Evolutionary conservation across 2,113 vertebrate genomes (phyloP).

Genomic region (Ptychochromis oligacanthus): DNA sequence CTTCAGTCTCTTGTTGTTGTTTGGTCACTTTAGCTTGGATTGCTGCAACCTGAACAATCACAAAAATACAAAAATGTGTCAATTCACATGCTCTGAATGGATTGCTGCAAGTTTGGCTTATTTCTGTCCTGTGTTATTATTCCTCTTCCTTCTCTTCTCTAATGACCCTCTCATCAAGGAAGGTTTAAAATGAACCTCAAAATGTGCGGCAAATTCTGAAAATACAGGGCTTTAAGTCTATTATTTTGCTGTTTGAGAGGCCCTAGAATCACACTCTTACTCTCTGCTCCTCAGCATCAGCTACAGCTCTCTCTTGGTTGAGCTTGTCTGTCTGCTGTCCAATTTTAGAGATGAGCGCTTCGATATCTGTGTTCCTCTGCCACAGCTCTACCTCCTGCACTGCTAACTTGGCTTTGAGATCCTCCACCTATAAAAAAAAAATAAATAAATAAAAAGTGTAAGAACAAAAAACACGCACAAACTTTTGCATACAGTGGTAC

Average conservation of each 20-base stretch:
- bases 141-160: neutral
- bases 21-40: conserved; percentile 82
- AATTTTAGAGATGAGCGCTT: conserved; percentile 79
- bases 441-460: neutral
- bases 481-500: neutral
- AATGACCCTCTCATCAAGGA: neutral
- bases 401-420: conserved; percentile 87
- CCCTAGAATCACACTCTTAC: conserved; percentile 34
- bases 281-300: conserved; percentile 76
- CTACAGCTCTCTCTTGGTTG: conserved; percentile 72
- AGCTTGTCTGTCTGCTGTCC: conserved; percentile 79
- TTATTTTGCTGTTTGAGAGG: neutral
- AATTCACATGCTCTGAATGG: neutral
- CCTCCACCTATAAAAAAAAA: conserved; percentile 82
- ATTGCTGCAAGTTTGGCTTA: neutral
- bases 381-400: conserved; percentile 87
- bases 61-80: neutral
- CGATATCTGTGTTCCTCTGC: conserved; percentile 84
- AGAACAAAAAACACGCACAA: neutral
- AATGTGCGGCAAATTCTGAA: neutral
- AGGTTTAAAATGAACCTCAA: neutral
- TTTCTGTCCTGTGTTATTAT: neutral
- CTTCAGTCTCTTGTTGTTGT: conserved; percentile 78
- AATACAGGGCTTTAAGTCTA: neutral
- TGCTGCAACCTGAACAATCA: conserved; percentile 69